Base-by-base conservation (phyloP, 37 sponge, comb jelly and placozoan species). In the Halichondria panicea region DNA sequence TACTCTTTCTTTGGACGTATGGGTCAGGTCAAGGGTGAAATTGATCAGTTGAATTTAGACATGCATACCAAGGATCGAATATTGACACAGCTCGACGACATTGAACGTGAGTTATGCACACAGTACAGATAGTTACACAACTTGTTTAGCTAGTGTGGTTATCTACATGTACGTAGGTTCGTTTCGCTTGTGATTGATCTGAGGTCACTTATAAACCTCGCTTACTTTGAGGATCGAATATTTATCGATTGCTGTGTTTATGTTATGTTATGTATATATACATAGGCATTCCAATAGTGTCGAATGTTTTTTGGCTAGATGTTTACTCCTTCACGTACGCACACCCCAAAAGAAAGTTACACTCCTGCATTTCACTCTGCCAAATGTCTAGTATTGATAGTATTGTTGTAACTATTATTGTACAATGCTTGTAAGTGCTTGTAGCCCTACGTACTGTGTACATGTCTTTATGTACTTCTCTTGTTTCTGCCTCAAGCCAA, bases 1-100 rank as follows among this genome's bases (percentile, higher is more conserved):
- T 86, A 86, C 60, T 45, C 57, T 18, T 78, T 86, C 68, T 72
- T 79, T 66, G 68, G 66, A 28, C 11, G 21, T 2, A 34, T 86
- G 80, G 37, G 27, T 21, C 21, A 34, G 3, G 56, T 82, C 0
- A 72, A 40, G 66, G 43, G 66, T 43, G 63, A 55, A 4, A 64
- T 79, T 30, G 69, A 65, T 5, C 65, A 25, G 34, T 44, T 66
- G 43, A 37, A 66, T 34, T 13, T 82, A 32, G 72, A 72, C 34
- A 41, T 55, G 7, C 28, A 37, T 11, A 57, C 72, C 12, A 48
- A 44, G 64, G 40, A 66, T 11, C 35, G 66, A 34, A 50, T 82
- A 1, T 37, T 82, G 66, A 28, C 64, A 12, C 82, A 82, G 44
- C 56, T 82, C 54, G 74, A 63, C 24, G 63, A 42, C 44, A 58